Evolutionary conservation across 1,140 invertebrate species (phyloP).

Genomic region (Caenorhabditis brenneri): DNA sequence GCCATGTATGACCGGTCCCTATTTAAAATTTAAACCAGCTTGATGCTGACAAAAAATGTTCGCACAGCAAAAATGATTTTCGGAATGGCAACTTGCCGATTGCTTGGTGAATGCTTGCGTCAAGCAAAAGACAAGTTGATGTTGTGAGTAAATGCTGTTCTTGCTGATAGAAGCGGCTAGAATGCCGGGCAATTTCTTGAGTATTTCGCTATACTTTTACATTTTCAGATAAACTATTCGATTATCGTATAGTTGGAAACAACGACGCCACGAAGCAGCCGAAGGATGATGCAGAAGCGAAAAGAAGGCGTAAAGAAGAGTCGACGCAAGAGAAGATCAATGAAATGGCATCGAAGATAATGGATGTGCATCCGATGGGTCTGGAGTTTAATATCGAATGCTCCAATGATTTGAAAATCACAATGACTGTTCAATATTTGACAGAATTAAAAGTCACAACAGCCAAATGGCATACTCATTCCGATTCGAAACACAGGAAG

Average conservation of each 20-base stretch:
- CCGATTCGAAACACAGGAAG: neutral
- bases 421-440: constrained; percentile 11
- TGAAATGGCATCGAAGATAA: neutral
- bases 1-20: no score
- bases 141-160: no score
- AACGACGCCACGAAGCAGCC: neutral
- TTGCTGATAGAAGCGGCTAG: no score
- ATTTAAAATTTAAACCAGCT: no score
- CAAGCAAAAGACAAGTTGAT: no score
- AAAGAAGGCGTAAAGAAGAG: constrained; percentile 9
- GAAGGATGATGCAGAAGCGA: constrained; percentile 15
- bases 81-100: no score
- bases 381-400: neutral
- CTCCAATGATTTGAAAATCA: neutral
- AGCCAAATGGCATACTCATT: neutral
- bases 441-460: neutral
- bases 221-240: neutral
- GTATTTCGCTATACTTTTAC: no score
- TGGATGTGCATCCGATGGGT: constrained; percentile 19
- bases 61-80: no score
- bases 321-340: constrained; percentile 1
- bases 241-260: neutral
- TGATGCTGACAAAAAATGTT: no score
- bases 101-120: no score
- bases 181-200: no score